Evolutionary conservation across 2,888 invertebrate genomes (phyloP), one percentile per base, ranked within the genome.

Genomic region (Zaprionus obscuricornis): DNA sequence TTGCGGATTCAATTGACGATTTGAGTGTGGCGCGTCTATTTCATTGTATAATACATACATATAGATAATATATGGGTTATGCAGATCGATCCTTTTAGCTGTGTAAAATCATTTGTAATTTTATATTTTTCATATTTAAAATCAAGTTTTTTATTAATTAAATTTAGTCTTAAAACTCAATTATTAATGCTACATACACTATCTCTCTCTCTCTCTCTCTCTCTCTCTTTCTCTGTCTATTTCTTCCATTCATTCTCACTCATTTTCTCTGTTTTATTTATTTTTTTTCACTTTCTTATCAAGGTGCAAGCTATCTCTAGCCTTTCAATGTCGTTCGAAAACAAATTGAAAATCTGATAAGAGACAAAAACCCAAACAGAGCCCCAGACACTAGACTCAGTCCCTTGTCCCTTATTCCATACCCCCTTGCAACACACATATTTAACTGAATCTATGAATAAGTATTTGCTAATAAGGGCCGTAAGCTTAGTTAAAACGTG

Each of bases 311-410:
- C 33, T 59, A 49, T 52, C 24, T 40, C 20, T 22, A 52, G 40
- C 51, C 43, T 59, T 73, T 73, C 73, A 83, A 75, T 77, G 83
- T 66, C 73, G 76, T 64, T 58, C 54, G 58, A 67, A 67, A 77
- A 71, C 71, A 76, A 76, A 49, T 67, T 49, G 29, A 49, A 58
- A 84, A 70, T 67, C 70, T 51, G 84, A 78, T 76, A 81, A 74
- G 58, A 42, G 6, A 33, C 20, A 40, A 67, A n/a, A 63, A 59
- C 55, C 60, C 52, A 66, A 72, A 68, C 62, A 68, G 51, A 29
- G 33, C 18, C 54, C 24, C 17, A 64, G 33, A 17, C 45, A 37
- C 22, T 51, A 49, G 33, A 36, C 46, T 18, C 33, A 7, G 24
- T 16, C 13, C 45, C 36, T 7, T 11, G 33, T 2, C 46, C 22